Base-by-base conservation (phyloP, 2,888 invertebrate genomes). In the Aporophyla lueneburgensis region DNA sequence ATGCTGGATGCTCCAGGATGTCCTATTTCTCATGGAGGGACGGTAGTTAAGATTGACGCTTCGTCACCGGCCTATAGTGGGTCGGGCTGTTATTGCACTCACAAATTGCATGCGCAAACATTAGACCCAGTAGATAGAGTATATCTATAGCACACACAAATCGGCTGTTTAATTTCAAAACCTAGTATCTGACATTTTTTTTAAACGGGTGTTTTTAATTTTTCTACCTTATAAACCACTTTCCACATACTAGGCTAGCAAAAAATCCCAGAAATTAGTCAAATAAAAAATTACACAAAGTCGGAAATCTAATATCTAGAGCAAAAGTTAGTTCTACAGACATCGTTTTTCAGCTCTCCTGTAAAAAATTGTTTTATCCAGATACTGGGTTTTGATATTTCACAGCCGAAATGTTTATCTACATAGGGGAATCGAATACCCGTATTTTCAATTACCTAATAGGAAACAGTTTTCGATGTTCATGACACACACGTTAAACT, bases 1-100 rank as follows among this genome's bases (percentile, higher is more conserved):
- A 84, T 78, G 74, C 71, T 66, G 62, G 81, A 81, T 87, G 86
- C 84, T 71, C 59, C 77, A 71, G 79, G 81, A 80, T 81, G 84
- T 84, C 58, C 84, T 63, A 80, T 75, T 87, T 87, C 86, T 72
- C 84, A 84, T 70, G 69, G 66, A 63, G 69, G 71, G 56, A 33
- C 58, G 54, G 67, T 71, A 80, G 80, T 84, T 63, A 54, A 12
- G 69, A 77, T 56, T 73, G 56, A 73, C 59, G 56, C 53, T 70
- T 65, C 53, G 74, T 76, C 66, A 81, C 51, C 61, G 16, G 33
- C 16, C 9, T 1, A 51, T 27, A 78, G 12, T 63, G 46, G 74
- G 67, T 72, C 73, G 59, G 27, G n/a, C 27, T 74, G 62, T 80
- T 80, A 80, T 63, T 80, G 61, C 74, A 66, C 33, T 1, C 21